phyloP scores from a whole-genome alignment of 2,113 vertebrate genomes.

The Neolamprologus kungweensis region DNA sequence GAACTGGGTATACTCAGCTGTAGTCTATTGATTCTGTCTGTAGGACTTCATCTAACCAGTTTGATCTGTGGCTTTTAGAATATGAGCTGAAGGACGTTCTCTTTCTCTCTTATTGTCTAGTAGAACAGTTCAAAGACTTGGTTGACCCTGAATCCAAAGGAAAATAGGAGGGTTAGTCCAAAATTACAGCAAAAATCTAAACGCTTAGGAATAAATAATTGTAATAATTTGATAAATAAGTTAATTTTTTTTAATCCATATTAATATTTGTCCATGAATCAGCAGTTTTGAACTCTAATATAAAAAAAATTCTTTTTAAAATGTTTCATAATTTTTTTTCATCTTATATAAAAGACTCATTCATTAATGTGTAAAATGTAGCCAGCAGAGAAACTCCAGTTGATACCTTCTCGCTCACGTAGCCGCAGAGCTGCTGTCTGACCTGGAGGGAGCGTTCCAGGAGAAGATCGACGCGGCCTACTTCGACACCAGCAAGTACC shows the following conservation, averaged over 20 bases:
- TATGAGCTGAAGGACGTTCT: not conserved
- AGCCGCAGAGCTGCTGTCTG: slow-evolving; percentile 89
- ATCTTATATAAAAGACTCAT: not conserved
- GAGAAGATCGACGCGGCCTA: slow-evolving; percentile 95
- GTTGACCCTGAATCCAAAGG: not conserved
- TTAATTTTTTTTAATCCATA: not conserved
- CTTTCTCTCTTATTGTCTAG: not conserved
- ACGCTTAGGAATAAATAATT: not conserved
- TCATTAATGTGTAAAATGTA: not conserved
- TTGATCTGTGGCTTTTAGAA: slow-evolving; percentile 13
- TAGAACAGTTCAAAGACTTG: not conserved
- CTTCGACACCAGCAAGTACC: slow-evolving; percentile 93
- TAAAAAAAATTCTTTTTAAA: fast-evolving
- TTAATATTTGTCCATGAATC: not conserved
- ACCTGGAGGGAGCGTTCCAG: slow-evolving; percentile 93
- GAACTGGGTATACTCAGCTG: slow-evolving; percentile 11
- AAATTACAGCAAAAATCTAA: not conserved
- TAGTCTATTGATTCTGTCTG: slow-evolving; percentile 18
- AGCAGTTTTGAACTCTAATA: not conserved
- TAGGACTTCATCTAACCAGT: not conserved
- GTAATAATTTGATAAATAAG: not conserved
- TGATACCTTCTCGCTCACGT: not conserved
- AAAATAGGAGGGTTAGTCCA: not conserved
- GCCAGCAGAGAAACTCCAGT: not conserved
- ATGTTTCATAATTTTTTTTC: not conserved